These are phyloP conservation scores for Muntiacus muntjak DNA, from an alignment of 2,113 vertebrate genomes.

Conservation along the genomic window DNA sequence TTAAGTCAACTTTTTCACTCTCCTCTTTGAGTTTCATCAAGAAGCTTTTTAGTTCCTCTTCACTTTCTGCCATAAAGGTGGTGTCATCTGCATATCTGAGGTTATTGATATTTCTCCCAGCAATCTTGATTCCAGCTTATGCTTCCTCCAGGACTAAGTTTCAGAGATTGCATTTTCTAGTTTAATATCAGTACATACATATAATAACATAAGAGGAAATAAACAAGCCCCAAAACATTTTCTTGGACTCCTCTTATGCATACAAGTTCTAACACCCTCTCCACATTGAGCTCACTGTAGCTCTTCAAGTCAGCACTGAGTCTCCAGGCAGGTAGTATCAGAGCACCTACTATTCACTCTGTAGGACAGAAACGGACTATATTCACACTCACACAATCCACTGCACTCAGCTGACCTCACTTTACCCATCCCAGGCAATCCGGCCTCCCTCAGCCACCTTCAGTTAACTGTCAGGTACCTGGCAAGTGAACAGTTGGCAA, in stretches of 20 bases:
- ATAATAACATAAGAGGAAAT: background rate
- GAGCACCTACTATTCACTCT: background rate
- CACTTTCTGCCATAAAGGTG: too few species aligned
- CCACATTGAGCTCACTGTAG: background rate
- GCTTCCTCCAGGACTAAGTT: background rate
- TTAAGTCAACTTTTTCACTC: too few species aligned
- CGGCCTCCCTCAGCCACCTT: background rate
- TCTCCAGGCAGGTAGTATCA: background rate
- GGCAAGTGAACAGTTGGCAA: background rate
- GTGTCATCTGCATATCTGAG: too few species aligned
- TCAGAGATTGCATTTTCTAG: background rate
- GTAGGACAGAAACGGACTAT: background rate
- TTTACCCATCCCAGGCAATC: background rate
- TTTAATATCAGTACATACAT: background rate
- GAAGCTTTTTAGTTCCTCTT: too few species aligned
- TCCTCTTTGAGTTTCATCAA: too few species aligned
- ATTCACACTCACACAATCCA: background rate
- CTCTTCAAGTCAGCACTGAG: background rate
- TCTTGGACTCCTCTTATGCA: background rate
- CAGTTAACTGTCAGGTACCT: background rate
- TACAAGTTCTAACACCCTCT: background rate
- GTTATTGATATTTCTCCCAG: too few species aligned
- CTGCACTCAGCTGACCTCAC: background rate
- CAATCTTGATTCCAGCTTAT: too few species aligned
- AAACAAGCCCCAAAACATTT: background rate